phyloP scores from a whole-genome alignment of 2,113 vertebrate genomes.

The Cottus gobio region DNA sequence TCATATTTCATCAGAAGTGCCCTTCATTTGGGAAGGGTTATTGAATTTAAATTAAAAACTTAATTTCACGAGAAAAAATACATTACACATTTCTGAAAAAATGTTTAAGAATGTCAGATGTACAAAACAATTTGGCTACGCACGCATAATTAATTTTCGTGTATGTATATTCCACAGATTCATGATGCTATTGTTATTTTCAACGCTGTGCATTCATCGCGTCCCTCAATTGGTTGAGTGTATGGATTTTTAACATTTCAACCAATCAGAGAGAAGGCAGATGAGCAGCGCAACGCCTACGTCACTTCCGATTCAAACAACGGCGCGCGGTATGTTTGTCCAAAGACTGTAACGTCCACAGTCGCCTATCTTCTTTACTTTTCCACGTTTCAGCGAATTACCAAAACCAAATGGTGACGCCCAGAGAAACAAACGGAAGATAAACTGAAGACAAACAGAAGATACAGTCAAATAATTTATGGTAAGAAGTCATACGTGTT shows the following conservation, averaged over 20 bases:
- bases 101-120: neutral
- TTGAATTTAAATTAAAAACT: neutral
- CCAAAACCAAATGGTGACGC: neutral
- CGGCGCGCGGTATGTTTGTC: constrained; percentile 44
- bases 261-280: constrained; percentile 32
- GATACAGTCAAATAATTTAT: neutral
- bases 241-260: neutral
- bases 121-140: neutral
- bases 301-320: constrained; percentile 61
- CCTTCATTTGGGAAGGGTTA: neutral
- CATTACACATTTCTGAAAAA: neutral
- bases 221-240: constrained; percentile 1
- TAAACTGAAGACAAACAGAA: no score
- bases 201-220: neutral
- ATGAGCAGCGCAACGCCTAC: neutral
- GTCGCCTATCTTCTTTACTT: neutral
- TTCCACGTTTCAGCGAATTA: neutral
- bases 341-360: neutral
- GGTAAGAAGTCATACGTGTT: constrained; percentile 44
- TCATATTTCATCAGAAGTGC: neutral
- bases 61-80: neutral
- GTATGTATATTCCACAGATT: neutral
- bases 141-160: neutral
- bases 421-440: no score
- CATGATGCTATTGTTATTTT: constrained; percentile 31